Conservation (phyloP, 2,797 vertebrate genomes). For the Manis pentadactyla region DNA sequence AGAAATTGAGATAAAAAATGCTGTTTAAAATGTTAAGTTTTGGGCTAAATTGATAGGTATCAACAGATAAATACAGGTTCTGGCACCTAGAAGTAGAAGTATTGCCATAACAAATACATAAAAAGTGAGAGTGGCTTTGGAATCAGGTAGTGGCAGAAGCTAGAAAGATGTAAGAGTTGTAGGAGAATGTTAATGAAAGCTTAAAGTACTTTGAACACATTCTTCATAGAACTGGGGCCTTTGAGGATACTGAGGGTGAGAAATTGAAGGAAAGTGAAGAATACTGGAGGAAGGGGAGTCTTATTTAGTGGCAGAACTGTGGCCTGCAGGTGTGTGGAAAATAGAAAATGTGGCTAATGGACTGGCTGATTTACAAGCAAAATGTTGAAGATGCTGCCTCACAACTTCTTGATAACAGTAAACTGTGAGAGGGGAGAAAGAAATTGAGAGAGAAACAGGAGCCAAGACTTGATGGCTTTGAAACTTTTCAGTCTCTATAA, state of each 20-base stretch:
- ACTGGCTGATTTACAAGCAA: not conserved
- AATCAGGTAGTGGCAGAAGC: not conserved
- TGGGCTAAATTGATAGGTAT: not conserved
- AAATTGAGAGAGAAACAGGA: not conserved
- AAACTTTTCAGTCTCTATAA: not conserved
- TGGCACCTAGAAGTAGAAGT: not conserved
- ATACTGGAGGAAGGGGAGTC: not conserved
- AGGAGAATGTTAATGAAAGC: not conserved
- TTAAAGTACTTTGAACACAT: not conserved
- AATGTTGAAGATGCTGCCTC: not conserved
- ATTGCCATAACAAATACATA: not conserved
- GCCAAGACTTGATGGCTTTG: not conserved
- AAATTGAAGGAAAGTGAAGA: not conserved
- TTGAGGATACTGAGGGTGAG: not conserved
- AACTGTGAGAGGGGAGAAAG: not conserved
- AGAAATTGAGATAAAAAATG: not conserved
- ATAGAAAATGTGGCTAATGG: not conserved
- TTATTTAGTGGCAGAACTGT: not conserved
- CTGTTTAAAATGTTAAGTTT: not conserved
- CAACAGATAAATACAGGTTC: not conserved
- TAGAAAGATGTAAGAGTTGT: not conserved
- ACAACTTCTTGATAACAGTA: not conserved
- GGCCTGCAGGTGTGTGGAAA: not conserved
- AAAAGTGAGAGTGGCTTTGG: not conserved
- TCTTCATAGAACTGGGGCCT: not conserved